A percentile compares a stretch with the other conserved stretches of the same genome.
Conservation (phyloP, 2,113 vertebrate genomes). For the Poeciliopsis turrubarensis region DNA sequence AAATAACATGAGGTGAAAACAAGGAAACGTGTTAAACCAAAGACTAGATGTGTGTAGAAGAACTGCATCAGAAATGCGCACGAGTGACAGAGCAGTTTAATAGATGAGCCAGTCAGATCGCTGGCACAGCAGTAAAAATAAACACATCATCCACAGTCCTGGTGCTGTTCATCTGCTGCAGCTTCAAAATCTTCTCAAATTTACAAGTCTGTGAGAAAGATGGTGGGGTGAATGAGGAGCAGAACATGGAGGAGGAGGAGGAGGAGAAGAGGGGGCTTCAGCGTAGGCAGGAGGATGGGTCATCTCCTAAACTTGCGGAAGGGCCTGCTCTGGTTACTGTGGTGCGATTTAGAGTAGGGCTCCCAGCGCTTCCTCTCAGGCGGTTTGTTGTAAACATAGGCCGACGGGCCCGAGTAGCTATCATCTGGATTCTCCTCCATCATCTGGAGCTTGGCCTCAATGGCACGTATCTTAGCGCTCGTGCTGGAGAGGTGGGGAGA, state of each 20-base stretch:
- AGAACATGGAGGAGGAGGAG: not conserved
- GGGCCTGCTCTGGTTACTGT: conserved; percentile 78
- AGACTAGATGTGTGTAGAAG: conserved; percentile 6
- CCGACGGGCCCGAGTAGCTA: conserved; percentile 86
- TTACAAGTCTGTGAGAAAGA: conserved; percentile 44
- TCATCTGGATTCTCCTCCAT: conserved; percentile 97
- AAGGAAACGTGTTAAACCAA: conserved; percentile 12
- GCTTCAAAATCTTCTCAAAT: conserved; percentile 33
- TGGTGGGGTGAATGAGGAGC: conserved; percentile 10
- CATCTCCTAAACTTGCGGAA: conserved; percentile 82
- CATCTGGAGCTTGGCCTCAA: conserved; percentile 99
- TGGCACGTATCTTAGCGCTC: conserved; percentile 96
- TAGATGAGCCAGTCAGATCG: not conserved
- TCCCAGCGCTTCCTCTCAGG: conserved; percentile 93
- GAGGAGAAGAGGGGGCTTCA: conserved; percentile 13
- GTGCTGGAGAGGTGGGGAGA: conserved; percentile 76
- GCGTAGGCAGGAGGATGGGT: conserved; percentile 58
- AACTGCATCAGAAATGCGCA: conserved; percentile 16
- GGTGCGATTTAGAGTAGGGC: conserved; percentile 83
- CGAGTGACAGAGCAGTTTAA: conserved; percentile 27
- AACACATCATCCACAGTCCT: conserved; percentile 23
- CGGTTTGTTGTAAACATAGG: conserved; percentile 95
- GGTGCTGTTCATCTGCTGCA: conserved; percentile 14
- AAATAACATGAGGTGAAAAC: conserved; percentile 28
- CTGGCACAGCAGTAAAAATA: conserved; percentile 20